Percentiles rank a stretch among this genome's conserved stretches.
Evolutionary conservation across 2,797 vertebrate genomes (phyloP).

Genomic region (Leontocebus nigricollis): DNA sequence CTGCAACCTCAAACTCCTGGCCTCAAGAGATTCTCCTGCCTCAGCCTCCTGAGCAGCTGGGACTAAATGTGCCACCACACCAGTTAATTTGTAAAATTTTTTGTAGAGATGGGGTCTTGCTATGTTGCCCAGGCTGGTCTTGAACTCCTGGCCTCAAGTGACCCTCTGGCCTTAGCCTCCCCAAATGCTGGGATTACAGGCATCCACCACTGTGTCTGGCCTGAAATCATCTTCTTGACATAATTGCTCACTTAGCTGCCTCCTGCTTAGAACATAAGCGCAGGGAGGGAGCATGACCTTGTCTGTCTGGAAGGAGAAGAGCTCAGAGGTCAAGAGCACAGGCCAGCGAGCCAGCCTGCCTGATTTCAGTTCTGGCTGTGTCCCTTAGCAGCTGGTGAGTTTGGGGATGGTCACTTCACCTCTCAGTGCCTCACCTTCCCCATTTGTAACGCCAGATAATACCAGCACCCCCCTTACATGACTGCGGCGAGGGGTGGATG

Average conservation of each 20-base stretch:
- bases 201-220: too few relatives aligned
- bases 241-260: background rate
- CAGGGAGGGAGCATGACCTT: background rate
- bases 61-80: too few relatives aligned
- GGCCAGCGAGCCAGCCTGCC: background rate
- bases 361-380: background rate
- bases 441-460: rapidly evolving
- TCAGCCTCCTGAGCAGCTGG: too few relatives aligned
- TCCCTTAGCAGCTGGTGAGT: background rate
- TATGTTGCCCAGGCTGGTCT: too few relatives aligned
- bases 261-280: background rate
- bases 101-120: too few relatives aligned
- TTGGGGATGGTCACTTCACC: background rate
- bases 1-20: too few relatives aligned
- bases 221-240: too few relatives aligned
- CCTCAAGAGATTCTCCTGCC: too few relatives aligned
- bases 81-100: too few relatives aligned
- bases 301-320: background rate
- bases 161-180: too few relatives aligned
- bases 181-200: too few relatives aligned
- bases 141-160: too few relatives aligned
- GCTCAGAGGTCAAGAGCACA: background rate
- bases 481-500: background rate
- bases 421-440: background rate
- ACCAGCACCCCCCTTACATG: background rate